phyloP scores from a whole-genome alignment of 2,888 invertebrate genomes.

The Sinhomidia bicolor region DNA sequence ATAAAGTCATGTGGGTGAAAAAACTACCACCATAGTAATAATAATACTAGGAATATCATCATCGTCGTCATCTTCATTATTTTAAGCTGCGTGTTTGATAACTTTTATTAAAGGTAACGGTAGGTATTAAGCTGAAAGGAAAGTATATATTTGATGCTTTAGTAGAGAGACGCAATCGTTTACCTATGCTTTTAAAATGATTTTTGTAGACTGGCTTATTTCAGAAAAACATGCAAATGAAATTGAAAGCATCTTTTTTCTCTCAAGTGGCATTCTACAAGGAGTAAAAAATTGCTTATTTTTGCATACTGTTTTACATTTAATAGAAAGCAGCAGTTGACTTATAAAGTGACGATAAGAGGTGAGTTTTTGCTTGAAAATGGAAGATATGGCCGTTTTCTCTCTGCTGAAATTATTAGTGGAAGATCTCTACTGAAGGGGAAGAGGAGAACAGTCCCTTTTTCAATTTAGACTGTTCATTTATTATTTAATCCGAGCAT shows the following conservation, averaged over 20 bases:
- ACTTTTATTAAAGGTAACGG: no score
- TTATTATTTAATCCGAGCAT: neutral
- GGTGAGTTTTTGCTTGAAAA: neutral
- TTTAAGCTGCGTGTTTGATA: neutral
- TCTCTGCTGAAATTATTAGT: neutral
- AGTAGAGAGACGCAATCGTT: no score
- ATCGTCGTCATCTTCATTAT: no score
- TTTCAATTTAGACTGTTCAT: neutral
- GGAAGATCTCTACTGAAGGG: neutral
- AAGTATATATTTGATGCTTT: no score
- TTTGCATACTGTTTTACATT: conserved; percentile 1
- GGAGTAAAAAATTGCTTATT: neutral
- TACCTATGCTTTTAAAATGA: no score
- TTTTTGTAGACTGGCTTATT: no score
- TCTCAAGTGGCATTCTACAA: neutral
- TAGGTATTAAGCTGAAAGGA: no score
- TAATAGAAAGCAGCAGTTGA: neutral
- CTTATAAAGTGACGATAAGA: no score
- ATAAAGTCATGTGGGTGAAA: neutral
- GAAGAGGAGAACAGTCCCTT: neutral
- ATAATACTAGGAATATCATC: no score
- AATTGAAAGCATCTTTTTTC: neutral
- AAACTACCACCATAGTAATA: neutral
- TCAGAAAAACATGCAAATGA: neutral
- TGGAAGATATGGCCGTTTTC: neutral